Base-by-base conservation (phyloP, 2,797 vertebrate genomes). In the Acanthornis magna region DNA sequence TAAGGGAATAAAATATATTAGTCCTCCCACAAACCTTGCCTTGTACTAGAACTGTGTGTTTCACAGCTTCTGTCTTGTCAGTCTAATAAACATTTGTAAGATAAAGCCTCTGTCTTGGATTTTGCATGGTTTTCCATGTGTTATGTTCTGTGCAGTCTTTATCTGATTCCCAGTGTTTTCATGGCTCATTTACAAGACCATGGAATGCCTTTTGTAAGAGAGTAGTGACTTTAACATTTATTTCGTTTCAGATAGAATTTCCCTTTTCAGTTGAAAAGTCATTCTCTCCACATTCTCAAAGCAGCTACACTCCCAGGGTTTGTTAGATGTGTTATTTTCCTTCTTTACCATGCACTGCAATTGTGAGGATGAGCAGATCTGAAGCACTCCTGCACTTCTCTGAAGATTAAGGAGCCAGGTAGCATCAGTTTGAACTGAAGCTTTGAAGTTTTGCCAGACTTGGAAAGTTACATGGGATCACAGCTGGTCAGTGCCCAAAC, bases 211-310 rank as follows among this genome's bases (percentile, higher is more conserved):
- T 92, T 94, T 54, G 5, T 58, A 77, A 87, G 23, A 73, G 29
- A 85, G 38, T 16, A 70, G 36, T 43, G 36, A 17, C 16, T 91
- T 87, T 78, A 50, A 65, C 15, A n/a, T 51, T 77, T 79, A 48
- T 89, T 95, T 89, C 61, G 16, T 26, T 83, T 74, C 34, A 90
- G 71, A 54, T 12, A 57, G 20, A 48, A n/a, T 74, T 92, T 85
- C 13, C 17, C 17, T 74, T 81, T 92, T 58, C 53, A 82, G 14
- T 68, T 67, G 75, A 57, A 63, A 89, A 82, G 9, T 54, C 45
- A 71, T 77, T 76, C 17, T 92, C 36, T 88, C 22, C 36, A 10
- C 3, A 1, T 50, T 29, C 21, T 66, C 13, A 4, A 70, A 92
- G 77, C 50, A 71, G 17, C 18, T 91, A 9, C 5, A 22, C 27